phyloP scores from a whole-genome alignment of 53 echinoderm and acorn worm species.

The Pentamera pediparva region DNA sequence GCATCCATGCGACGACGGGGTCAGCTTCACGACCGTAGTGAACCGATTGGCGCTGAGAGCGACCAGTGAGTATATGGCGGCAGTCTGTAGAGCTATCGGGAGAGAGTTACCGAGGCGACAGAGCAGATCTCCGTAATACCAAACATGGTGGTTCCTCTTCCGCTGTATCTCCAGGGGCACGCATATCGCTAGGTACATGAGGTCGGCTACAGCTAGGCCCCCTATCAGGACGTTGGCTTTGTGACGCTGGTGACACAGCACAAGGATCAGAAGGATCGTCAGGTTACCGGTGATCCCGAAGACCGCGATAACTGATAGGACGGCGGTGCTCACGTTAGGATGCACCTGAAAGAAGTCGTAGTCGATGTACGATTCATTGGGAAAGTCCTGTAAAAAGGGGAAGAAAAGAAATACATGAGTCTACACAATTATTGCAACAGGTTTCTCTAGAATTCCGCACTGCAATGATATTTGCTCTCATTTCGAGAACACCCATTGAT shows the following conservation, averaged over 20 bases:
- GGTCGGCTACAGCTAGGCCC: conserved; percentile 9
- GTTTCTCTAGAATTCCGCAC: too few species aligned
- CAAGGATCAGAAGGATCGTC: conserved; percentile 11
- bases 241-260: conserved; percentile 10
- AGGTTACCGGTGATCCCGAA: conserved; percentile 14
- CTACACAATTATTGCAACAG: too few species aligned
- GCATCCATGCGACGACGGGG: conserved; percentile 8
- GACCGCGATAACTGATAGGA: background rate
- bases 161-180: conserved; percentile 8
- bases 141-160: background rate
- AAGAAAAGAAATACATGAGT: too few species aligned
- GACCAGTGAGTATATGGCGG: conserved; percentile 10
- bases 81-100: conserved; percentile 9
- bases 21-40: background rate
- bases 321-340: background rate
- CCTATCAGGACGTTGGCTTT: conserved; percentile 27
- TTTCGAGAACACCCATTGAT: too few species aligned
- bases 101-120: background rate
- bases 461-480: too few species aligned
- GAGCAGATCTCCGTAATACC: conserved; percentile 7
- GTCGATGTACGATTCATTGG: too few species aligned
- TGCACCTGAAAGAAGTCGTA: background rate
- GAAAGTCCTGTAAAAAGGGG: too few species aligned
- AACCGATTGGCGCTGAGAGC: conserved; percentile 22
- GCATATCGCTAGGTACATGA: conserved; percentile 6